Conservation (phyloP, 2,888 invertebrate genomes). For the Myopa testacea region DNA sequence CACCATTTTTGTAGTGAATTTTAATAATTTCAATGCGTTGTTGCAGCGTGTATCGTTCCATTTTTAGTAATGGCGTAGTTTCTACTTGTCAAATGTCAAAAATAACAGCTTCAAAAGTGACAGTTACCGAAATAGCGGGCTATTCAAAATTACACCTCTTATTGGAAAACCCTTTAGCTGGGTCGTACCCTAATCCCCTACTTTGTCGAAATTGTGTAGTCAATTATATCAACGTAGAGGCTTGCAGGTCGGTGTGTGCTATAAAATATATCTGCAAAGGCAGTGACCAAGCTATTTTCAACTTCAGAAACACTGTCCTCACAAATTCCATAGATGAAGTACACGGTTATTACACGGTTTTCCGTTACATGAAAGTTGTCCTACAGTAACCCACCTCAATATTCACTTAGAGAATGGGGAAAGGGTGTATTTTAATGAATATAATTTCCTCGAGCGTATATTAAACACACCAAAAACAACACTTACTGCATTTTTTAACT, state of each 20-base stretch:
- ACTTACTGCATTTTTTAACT: conserved; percentile 2
- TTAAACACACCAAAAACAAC: not conserved
- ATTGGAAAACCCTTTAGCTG: too few relatives aligned
- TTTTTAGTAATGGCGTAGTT: too few relatives aligned
- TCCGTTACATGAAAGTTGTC: not conserved
- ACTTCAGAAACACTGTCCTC: not conserved
- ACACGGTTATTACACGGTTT: too few relatives aligned
- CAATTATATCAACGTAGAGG: conserved; percentile 11
- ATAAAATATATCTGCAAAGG: conserved; percentile 13
- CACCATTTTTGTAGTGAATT: too few relatives aligned
- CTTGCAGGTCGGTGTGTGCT: not conserved
- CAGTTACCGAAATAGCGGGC: too few relatives aligned
- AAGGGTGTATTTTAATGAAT: conserved; percentile 19
- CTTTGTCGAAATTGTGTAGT: conserved; percentile 2
- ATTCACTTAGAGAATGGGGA: not conserved
- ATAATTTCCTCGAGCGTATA: conserved; percentile 28
- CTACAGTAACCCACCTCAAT: not conserved
- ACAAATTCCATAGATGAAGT: conserved; percentile 17
- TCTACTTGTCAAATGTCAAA: too few relatives aligned
- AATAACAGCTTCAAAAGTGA: too few relatives aligned
- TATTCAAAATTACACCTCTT: too few relatives aligned
- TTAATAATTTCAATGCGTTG: too few relatives aligned
- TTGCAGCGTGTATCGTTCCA: too few relatives aligned
- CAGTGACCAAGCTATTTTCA: conserved; percentile 18
- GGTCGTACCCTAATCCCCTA: too few relatives aligned